Percentiles rank a stretch among this genome's conserved stretches.
phyloP scores from a whole-genome alignment of 2,797 vertebrate species.

The Sebastiscus albofasciatus region DNA sequence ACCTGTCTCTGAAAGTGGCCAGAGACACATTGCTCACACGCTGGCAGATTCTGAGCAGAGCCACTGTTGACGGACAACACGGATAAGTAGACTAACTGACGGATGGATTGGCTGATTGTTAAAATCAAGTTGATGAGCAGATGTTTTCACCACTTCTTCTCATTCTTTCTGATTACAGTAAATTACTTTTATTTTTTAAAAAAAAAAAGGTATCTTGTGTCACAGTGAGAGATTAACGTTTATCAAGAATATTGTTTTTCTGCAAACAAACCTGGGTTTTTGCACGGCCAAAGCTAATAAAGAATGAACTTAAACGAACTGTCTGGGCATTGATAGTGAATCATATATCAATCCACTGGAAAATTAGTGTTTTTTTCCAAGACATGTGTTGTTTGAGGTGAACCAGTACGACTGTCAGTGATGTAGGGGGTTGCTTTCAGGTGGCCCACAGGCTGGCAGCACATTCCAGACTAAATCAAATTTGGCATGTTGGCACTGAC shows the following conservation, averaged over 20 bases:
- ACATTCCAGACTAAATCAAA: conserved; percentile 31
- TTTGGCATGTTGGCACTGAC: conserved; percentile 17
- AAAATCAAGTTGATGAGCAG: conserved; percentile 63
- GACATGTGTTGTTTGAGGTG: conserved; percentile 24
- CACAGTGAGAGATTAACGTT: conserved; percentile 18
- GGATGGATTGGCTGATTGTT: conserved; percentile 65
- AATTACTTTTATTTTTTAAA: conserved; percentile 7
- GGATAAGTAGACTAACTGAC: conserved; percentile 64
- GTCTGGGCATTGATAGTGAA: conserved; percentile 20
- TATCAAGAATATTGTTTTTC: conserved; percentile 47
- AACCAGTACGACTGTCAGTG: conserved; percentile 2
- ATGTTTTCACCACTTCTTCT: conserved; percentile 40
- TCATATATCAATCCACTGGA: conserved; percentile 20
- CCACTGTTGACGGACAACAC: conserved; percentile 54
- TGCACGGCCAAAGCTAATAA: conserved; percentile 23
- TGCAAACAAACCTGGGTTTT: conserved; percentile 33
- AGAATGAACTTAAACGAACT: conserved; percentile 21
- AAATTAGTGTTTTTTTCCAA: background rate
- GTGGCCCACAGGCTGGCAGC: conserved; percentile 46
- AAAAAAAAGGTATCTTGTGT: background rate
- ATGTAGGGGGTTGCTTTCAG: conserved; percentile 46
- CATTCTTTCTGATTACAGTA: conserved; percentile 29
- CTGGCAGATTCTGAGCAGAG: conserved; percentile 53
- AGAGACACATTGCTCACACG: conserved; percentile 65
- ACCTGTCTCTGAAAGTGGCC: conserved; percentile 59